Percentiles rank a stretch among this genome's conserved stretches.
Evolutionary conservation across 2,113 vertebrate genomes (phyloP).

Genomic region (Saiga tatarica): DNA sequence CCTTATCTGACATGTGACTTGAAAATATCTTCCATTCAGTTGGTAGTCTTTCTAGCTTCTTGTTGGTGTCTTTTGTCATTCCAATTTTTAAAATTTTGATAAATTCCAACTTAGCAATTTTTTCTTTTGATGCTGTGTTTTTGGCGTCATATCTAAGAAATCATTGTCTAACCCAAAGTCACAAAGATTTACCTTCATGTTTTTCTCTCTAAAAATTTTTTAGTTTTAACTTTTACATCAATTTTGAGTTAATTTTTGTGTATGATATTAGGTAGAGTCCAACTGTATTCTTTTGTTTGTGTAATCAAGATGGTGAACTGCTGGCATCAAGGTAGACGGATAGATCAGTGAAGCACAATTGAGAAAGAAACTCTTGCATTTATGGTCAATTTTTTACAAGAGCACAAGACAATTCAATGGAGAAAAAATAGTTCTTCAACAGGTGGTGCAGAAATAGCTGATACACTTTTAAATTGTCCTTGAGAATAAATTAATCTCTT

Average conservation of each 20-base stretch:
- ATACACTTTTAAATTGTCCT: not conserved
- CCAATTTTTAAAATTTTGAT: not conserved
- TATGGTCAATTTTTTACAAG: not conserved
- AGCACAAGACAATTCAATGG: not conserved
- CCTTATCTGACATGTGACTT: not conserved
- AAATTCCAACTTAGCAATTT: not conserved
- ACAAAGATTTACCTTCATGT: not conserved
- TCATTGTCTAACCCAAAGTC: not conserved
- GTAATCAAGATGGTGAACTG: not conserved
- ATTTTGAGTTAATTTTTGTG: not conserved
- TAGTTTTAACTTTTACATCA: not conserved
- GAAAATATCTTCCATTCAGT: not conserved
- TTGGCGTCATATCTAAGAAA: not conserved
- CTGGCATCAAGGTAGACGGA: not conserved
- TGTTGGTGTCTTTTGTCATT: not conserved
- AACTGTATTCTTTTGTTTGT: not conserved
- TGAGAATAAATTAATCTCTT: not conserved
- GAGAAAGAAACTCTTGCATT: not conserved
- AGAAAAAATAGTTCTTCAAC: not conserved
- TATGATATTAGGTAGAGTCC: not conserved
- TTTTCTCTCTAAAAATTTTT: not conserved
- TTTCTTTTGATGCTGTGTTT: not conserved
- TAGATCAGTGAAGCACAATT: too few relatives aligned
- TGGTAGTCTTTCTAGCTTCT: not conserved
- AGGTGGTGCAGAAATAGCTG: not conserved